phyloP scores from a whole-genome alignment of 1,140 invertebrate species.

The Acromyrmex heyeri region DNA sequence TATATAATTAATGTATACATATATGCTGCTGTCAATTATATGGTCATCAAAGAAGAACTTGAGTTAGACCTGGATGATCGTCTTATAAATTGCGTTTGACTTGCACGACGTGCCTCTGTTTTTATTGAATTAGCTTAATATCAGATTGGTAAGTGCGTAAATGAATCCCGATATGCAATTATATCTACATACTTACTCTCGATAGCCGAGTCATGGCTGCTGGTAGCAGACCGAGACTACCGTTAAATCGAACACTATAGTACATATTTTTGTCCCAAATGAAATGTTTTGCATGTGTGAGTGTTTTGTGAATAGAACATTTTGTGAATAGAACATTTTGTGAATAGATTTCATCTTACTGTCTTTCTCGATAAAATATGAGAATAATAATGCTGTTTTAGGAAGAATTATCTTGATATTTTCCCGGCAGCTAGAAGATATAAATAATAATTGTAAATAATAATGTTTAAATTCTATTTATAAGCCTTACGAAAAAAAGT shows the following conservation, averaged over 20 bases:
- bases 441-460: too few species aligned
- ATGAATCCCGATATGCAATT: conserved; percentile 2
- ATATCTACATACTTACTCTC: background rate
- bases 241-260: conserved; percentile 56
- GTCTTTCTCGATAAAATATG: background rate
- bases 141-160: too few species aligned
- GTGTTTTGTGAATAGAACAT: background rate
- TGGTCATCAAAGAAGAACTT: background rate
- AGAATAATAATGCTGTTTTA: background rate
- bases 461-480: background rate
- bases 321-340: conserved; percentile 3
- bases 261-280: background rate
- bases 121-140: conserved; percentile 35
- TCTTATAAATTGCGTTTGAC: background rate
- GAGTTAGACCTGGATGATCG: background rate
- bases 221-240: conserved; percentile 53
- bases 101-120: background rate
- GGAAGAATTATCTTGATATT: background rate
- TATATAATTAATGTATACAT: conserved; percentile 11
- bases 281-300: conserved; percentile 19
- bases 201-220: background rate
- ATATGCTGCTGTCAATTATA: background rate
- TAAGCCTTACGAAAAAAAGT: background rate
- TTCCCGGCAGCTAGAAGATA: too few species aligned
- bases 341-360: conserved; percentile 14